phyloP scores from a whole-genome alignment of 2,113 vertebrate species.

The human region DNA sequence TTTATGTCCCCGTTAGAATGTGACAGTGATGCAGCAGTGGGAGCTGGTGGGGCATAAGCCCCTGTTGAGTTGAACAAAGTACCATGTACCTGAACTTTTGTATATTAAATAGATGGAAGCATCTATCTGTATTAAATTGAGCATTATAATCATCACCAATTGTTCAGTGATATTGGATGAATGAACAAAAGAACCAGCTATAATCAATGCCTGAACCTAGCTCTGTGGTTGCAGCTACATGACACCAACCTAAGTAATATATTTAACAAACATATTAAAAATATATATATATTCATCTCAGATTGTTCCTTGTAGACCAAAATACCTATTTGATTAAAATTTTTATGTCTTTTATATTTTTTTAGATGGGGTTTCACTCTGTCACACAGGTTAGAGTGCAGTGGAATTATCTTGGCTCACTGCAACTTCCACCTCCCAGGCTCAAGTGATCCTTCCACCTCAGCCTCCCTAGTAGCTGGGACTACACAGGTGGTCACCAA shows the following conservation, averaged over 20 bases:
- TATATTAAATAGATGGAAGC: background rate
- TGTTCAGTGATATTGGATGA: constrained; percentile 1
- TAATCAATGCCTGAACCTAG: background rate
- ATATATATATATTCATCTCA: background rate
- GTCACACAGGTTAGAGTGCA: no score
- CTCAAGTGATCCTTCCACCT: no score
- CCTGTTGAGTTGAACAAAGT: background rate
- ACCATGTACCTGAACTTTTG: background rate
- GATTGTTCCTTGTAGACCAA: background rate
- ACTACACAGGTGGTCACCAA: no score
- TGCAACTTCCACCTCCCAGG: no score
- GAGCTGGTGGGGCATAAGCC: background rate
- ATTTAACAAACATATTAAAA: background rate
- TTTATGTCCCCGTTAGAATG: background rate
- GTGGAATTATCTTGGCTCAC: no score
- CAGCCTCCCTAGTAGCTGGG: no score
- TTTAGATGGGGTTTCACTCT: no score
- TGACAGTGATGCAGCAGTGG: background rate
- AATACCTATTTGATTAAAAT: background rate
- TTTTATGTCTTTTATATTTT: background rate
- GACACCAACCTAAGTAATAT: background rate
- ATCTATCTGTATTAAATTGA: background rate
- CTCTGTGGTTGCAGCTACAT: background rate
- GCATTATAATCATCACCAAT: background rate
- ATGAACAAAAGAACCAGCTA: background rate